Evolutionary conservation across 2,888 invertebrate genomes (phyloP).

Genomic region (Conomelus anceps): DNA sequence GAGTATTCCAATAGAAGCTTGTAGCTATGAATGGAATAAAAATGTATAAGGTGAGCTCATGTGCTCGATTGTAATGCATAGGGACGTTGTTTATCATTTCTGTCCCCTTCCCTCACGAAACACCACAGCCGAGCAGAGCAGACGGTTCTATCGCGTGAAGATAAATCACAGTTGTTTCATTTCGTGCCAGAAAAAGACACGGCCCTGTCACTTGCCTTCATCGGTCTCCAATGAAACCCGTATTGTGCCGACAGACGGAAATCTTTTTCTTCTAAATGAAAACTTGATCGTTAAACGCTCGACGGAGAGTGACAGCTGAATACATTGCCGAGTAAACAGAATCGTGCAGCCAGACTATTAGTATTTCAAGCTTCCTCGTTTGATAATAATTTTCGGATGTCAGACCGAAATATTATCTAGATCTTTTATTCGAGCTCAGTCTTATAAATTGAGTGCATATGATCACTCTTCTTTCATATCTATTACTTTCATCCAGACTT

Average conservation of each 20-base stretch:
- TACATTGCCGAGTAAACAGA: not conserved
- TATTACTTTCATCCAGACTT: not conserved
- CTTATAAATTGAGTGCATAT: not conserved
- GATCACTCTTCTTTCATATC: not conserved
- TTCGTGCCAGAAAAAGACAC: not conserved
- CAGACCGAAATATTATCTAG: not conserved
- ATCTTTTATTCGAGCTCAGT: not conserved
- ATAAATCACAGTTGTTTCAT: not conserved
- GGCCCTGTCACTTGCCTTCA: not conserved
- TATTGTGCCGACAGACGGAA: not conserved
- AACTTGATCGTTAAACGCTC: not conserved
- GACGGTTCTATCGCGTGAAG: not conserved
- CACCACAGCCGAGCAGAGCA: not conserved
- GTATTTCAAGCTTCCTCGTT: not conserved
- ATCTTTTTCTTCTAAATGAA: not conserved
- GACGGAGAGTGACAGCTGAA: not conserved
- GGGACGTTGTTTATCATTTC: not conserved
- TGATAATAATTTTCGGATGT: not conserved
- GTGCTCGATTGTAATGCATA: not conserved
- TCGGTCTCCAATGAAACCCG: not conserved
- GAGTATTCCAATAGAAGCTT: not conserved
- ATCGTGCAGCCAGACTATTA: not conserved
- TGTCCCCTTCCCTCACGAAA: not conserved
- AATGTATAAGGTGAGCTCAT: not conserved
- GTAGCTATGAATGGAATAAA: not conserved